Evolutionary conservation across 2,113 vertebrate species (phyloP), one percentile per base, ranked within the genome.

Genomic region (Chloroceryle aenea): DNA sequence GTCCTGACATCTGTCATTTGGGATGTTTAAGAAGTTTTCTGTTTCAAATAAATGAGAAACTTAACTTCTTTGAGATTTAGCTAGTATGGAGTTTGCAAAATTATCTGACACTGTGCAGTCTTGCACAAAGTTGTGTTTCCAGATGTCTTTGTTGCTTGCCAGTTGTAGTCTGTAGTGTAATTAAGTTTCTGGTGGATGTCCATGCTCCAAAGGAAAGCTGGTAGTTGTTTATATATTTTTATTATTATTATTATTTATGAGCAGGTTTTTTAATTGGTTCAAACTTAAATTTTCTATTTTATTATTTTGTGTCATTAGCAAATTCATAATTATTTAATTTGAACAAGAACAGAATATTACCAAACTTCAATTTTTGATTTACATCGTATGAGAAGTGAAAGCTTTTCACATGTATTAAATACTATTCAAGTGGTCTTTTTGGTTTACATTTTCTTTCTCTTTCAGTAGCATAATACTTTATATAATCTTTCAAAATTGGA

Each of bases 1-100:
- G 77, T 69, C 89, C 89, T 96, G 84, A 95, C 62, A 89, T 96
- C 63, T 95, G 85, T 97, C 95, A 94, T 61, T 97, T 96, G 59
- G 19, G 93, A 87, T 91, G 58, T 72, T 87, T 94, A 64, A 93
- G 91, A 93, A 43, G 64, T 91, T 85, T 84, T 80, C 62, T 69
- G 17, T 62, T 14, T 36, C 47, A 71, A 88, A 90, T 93, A 80
- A 47, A 47, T 80, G 78, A 91, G 61, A 92, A 36, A 87, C 95
- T 96, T 95, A 97, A 67, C 82, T 86, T 45, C 85, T 87, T 92
- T 36, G 92, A 71, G 88, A 92, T 26, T 84, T 53, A 71, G 50
- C 36, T 63, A 59, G 48, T 94, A 90, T 85, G 29, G 47, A 81
- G 86, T 93, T 86, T 92, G 27, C 52, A 55, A 26, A 72, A 92